phyloP scores from a whole-genome alignment of 2,797 vertebrate genomes.

The Eupleurogrammus muticus region DNA sequence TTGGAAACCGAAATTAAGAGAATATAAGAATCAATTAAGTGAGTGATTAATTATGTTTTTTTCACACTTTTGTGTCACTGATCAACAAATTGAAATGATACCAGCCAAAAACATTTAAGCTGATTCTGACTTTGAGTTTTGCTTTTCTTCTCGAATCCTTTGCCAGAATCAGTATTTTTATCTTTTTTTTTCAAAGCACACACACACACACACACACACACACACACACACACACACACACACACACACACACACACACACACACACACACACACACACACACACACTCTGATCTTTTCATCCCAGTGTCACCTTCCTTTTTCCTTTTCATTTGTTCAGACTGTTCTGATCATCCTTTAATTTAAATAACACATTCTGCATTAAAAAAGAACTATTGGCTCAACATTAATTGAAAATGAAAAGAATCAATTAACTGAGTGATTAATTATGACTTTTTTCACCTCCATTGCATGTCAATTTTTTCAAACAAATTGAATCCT shows the following conservation, averaged over 20 bases:
- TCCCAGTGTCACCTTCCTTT: slow-evolving; percentile 58
- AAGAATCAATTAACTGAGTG: too few species aligned
- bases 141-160: slow-evolving; percentile 18
- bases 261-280: too few species aligned
- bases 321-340: slow-evolving; percentile 11
- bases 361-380: slow-evolving; percentile 1
- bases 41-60: slow-evolving; percentile 23
- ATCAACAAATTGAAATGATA: slow-evolving; percentile 18
- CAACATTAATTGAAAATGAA: too few species aligned
- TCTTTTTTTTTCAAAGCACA: too few species aligned
- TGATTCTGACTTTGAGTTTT: neutral
- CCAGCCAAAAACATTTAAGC: neutral
- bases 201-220: too few species aligned
- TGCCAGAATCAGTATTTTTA: neutral
- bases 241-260: too few species aligned
- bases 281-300: slow-evolving; percentile 59
- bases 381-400: too few species aligned
- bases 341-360: slow-evolving; percentile 10
- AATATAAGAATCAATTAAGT: slow-evolving; percentile 1
- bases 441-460: too few species aligned
- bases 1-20: slow-evolving; percentile 20
- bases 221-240: too few species aligned
- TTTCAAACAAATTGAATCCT: too few species aligned
- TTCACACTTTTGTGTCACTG: slow-evolving; percentile 4
- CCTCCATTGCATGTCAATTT: too few species aligned